These are phyloP conservation scores for Porites australiensis DNA, from an alignment of 64 coral and sea anemone genomes.

Conservation along the genomic window DNA sequence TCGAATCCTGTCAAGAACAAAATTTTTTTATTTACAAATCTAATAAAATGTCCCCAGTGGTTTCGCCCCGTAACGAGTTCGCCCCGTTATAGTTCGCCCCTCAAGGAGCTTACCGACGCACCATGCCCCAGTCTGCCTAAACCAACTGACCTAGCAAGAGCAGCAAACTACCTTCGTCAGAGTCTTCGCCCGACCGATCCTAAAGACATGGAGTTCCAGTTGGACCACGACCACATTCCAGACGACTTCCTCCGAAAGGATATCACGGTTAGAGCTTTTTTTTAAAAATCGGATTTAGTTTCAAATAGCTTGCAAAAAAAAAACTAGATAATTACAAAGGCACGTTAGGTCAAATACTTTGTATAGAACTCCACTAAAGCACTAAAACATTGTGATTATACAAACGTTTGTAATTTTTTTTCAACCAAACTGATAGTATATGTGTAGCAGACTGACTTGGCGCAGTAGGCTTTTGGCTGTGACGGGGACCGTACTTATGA, in stretches of 20 bases:
- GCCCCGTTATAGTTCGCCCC: too few relatives aligned
- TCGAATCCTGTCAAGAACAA: too few relatives aligned
- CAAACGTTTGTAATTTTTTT: too few relatives aligned
- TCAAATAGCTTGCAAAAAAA: not conserved
- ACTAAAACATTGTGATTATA: too few relatives aligned
- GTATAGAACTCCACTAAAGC: too few relatives aligned
- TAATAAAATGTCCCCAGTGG: too few relatives aligned
- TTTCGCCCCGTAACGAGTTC: too few relatives aligned
- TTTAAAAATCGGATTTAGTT: not conserved
- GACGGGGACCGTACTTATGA: too few relatives aligned
- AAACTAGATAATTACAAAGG: not conserved
- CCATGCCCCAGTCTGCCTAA: not conserved
- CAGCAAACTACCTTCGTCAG: constrained; percentile 39
- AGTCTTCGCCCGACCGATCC: constrained; percentile 25
- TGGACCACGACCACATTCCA: constrained; percentile 12
- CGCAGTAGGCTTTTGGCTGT: too few relatives aligned
- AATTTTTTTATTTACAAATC: too few relatives aligned
- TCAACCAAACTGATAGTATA: too few relatives aligned
- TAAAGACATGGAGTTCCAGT: not conserved
- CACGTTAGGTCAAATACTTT: not conserved
- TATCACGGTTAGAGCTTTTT: constrained; percentile 18
- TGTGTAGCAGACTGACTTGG: too few relatives aligned
- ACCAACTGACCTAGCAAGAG: constrained; percentile 8
- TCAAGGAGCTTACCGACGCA: constrained; percentile 14
- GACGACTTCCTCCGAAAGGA: constrained; percentile 18